Evolutionary conservation across 2,113 vertebrate genomes (phyloP), one percentile per base, ranked within the genome.

Genomic region (Chionodraco myersi): DNA sequence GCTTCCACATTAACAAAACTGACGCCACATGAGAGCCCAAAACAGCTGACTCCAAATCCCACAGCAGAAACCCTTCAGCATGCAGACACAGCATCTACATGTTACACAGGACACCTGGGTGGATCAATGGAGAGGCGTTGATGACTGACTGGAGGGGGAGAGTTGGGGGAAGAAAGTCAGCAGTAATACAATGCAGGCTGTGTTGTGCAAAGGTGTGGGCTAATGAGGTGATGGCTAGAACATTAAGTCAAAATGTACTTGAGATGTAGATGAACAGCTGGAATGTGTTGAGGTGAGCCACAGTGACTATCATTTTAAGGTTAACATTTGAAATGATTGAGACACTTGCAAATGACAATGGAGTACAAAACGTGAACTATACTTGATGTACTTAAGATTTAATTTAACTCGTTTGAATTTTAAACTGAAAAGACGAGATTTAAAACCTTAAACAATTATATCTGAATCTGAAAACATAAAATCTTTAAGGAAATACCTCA

Each of bases 101-200:
- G 64, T 30, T 23, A 41, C 48, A 36, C 18, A 72, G 72, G 64
- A 76, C 61, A 79, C 81, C 81, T 80, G 69, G 59, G 47, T 15
- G 68, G 86, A 83, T 89, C 83, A 83, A 80, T 83, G 63, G 36
- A 61, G 64, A 77, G 3, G 18, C 68, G 69, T 41, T 30, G 7
- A 58, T 74, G 81, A 57, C 59, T 63, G 53, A 57, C 47, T 53
- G 26, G 51, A 47, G 26, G 23, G 26, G 49, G 56, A 18, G 54
- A 15, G 5, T 4, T 10, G 11, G 66, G 59, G 69, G 16, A 56
- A 47, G 12, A 30, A 8, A 18, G 61, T 59, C 1, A 9, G 53
- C 58, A 75, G 74, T 69, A 48, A 69, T 56, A 58, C 66, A 71
- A 84, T 69, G 49, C 79, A 36, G 58, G 64, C 58, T 5, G 36